These are phyloP conservation scores for Lycaon pictus DNA, from an alignment of 2,113 vertebrate species.

Conservation along the genomic window DNA sequence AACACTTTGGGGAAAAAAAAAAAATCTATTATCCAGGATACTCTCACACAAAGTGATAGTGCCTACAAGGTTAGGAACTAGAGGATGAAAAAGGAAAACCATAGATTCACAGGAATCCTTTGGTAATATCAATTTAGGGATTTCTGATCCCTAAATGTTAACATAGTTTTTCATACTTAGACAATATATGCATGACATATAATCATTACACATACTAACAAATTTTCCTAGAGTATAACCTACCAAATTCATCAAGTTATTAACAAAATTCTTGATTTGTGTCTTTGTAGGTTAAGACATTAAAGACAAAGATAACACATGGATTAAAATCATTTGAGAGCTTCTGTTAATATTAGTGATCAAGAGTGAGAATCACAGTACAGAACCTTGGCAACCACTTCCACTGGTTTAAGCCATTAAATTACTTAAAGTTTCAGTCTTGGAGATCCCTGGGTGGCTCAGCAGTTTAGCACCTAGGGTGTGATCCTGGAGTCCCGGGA, in stretches of 20 bases:
- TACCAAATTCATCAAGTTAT: background rate
- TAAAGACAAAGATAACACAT: slow-evolving; percentile 30
- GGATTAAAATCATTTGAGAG: slow-evolving; percentile 44
- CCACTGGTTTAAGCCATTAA: background rate
- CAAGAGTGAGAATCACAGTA: background rate
- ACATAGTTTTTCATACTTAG: background rate
- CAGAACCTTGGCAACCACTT: background rate
- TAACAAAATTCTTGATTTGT: background rate
- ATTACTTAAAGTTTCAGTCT: background rate
- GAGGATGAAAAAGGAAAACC: background rate
- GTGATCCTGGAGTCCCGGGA: no score
- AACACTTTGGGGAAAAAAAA: background rate
- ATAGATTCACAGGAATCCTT: background rate
- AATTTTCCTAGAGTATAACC: background rate
- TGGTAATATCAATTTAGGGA: background rate
- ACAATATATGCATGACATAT: background rate
- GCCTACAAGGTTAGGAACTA: background rate
- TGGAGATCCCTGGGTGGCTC: no score
- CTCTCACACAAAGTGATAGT: background rate
- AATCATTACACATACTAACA: background rate
- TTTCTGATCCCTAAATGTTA: background rate
- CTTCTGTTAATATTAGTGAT: background rate
- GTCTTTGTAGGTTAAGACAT: background rate
- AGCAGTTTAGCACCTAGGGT: no score
- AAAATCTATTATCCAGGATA: background rate